Conservation (phyloP, 92 coral and sea anemone genomes). For the Palythoa caribaeorum region DNA sequence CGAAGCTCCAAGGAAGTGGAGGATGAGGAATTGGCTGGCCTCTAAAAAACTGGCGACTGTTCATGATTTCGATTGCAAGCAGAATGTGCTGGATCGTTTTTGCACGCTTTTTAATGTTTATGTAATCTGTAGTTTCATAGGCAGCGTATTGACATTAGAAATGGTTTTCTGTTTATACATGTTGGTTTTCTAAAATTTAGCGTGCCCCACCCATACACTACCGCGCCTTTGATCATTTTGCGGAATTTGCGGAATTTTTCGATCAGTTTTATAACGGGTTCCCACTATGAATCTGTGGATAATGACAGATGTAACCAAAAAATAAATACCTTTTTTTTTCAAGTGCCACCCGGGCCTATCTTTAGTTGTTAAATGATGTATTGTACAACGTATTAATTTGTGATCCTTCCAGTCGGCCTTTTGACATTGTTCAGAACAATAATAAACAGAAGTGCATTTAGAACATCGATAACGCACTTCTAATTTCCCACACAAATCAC, state of each 20-base stretch:
- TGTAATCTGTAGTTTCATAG: constrained; percentile 2
- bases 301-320: too few relatives aligned
- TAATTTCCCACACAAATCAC: not conserved
- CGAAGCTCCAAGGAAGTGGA: not conserved
- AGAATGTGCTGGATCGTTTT: constrained; percentile 2
- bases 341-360: too few relatives aligned
- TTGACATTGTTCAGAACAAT: not conserved
- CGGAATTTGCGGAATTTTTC: not conserved
- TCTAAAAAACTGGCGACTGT: constrained; percentile 10
- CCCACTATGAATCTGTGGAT: not conserved
- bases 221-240: not conserved
- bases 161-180: constrained; percentile 4
- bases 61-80: constrained; percentile 16
- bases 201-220: constrained; percentile 4
- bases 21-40: constrained; percentile 4
- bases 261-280: not conserved
- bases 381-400: not conserved
- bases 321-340: too few relatives aligned
- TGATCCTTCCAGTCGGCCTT: not conserved
- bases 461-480: not conserved
- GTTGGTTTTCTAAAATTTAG: constrained; percentile 3
- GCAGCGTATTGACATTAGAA: constrained; percentile 14
- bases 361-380: constrained; percentile 5
- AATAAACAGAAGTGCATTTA: not conserved
- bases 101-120: not conserved